Evolutionary conservation across 2,888 invertebrate species (phyloP), one percentile per base, ranked within the genome.

Genomic region (Cerastis leucographa): DNA sequence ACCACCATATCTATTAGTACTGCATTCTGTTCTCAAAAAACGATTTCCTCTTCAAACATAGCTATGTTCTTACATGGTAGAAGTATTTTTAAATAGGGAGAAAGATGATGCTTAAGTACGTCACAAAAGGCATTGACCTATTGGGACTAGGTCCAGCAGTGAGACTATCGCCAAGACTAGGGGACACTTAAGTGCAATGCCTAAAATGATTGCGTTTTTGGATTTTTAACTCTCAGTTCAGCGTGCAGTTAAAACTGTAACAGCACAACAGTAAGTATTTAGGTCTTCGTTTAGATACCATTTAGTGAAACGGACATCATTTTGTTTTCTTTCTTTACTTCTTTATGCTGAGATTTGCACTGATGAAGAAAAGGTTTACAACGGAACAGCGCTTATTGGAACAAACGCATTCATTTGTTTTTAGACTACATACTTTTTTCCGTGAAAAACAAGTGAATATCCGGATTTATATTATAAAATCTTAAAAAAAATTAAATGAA

Each of bases 1-100:
- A 25, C 56, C 64, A 0, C 85, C 79, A 69, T 85, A 66, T 71
- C 14, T 44, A 51, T 35, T 56, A 44, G 54, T 6, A 68, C 68
- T 62, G 19, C 71, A 74, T 69, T 71, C 61, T 78, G 14, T 67
- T 71, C 12, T 35, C 61, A 73, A 80, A 81, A 80, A 76, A 73
- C 35, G 0, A 19, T 66, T 74, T 82, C 76, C 87, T 44, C 76
- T 40, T 56, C 68, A 29, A 56, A 72, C 51, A 59, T 70, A 74
- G 61, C 56, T 12, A 25, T 46, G 25, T 25, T 51, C 73, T 5
- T 75, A 65, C 3, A 80, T 65, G 85, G 82, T 0, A 8, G 71
- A 71, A 61, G 72, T 69, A 79, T 81, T 76, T 78, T 71, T 84
- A 84, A 80, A 76, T 84, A 76, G n/a, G 46, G 46, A 46, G 80